Evolutionary conservation across 1,140 invertebrate species (phyloP).

Genomic region (Drosophila watanabei): DNA sequence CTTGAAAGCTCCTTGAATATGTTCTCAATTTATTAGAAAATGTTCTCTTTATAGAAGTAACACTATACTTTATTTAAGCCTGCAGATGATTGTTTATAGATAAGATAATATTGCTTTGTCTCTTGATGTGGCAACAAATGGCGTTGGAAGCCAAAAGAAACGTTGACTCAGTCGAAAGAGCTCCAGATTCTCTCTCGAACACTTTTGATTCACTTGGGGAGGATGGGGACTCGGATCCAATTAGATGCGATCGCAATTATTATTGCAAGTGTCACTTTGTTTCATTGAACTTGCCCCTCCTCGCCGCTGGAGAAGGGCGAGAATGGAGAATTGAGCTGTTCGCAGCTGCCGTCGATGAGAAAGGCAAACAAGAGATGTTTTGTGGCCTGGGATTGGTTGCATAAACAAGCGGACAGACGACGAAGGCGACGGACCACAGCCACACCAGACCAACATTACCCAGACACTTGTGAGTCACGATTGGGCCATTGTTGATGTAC

Average conservation of each 20-base stretch:
- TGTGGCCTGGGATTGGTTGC: slow-evolving; percentile 76
- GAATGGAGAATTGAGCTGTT: slow-evolving; percentile 71
- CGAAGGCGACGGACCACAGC: slow-evolving; percentile 20
- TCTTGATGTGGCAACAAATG: slow-evolving; percentile 39
- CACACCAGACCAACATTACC: slow-evolving; percentile 21
- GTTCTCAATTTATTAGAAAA: background rate
- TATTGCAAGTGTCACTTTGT: slow-evolving; percentile 69
- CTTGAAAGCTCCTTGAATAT: background rate
- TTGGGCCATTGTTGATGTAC: slow-evolving; percentile 10
- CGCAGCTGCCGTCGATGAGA: slow-evolving; percentile 54
- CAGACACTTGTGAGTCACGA: slow-evolving; percentile 68
- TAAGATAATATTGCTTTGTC: slow-evolving; percentile 35
- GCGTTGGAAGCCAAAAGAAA: slow-evolving; percentile 23
- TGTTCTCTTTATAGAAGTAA: background rate
- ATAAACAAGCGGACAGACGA: slow-evolving; percentile 57
- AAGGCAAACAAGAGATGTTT: slow-evolving; percentile 69
- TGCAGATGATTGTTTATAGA: slow-evolving; percentile 18
- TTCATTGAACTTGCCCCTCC: slow-evolving; percentile 68
- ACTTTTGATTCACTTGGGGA: slow-evolving; percentile 26
- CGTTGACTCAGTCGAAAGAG: slow-evolving; percentile 19
- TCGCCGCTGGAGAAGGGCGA: slow-evolving; percentile 5
- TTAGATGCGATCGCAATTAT: slow-evolving; percentile 44
- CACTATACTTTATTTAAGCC: slow-evolving; percentile 21
- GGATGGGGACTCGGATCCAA: slow-evolving; percentile 19
- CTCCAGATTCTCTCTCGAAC: background rate